These are phyloP conservation scores for Zoroaster sp. DNA, from an alignment of 53 echinoderm and acorn worm species.

Conservation along the genomic window DNA sequence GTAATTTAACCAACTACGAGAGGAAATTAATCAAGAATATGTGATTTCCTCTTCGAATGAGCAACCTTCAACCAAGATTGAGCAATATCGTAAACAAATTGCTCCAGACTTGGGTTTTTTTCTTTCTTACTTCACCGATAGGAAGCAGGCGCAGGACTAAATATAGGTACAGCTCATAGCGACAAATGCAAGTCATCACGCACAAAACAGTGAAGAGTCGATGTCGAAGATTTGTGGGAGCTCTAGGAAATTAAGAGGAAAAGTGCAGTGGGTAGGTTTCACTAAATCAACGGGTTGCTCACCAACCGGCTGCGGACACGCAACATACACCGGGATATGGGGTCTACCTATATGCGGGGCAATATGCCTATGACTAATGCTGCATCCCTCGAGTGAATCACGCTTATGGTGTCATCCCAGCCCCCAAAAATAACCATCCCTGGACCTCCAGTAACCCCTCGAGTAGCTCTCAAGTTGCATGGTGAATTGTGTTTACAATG, in stretches of 20 bases:
- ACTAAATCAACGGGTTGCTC: neutral
- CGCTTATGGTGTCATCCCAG: neutral
- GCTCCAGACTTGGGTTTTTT: neutral
- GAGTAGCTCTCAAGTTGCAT: no score
- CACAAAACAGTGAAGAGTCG: neutral
- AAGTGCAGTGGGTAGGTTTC: neutral
- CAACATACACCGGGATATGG: neutral
- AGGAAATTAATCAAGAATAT: neutral
- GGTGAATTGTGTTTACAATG: no score
- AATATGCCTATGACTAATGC: constrained; percentile 5
- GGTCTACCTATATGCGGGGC: neutral
- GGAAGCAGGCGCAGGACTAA: neutral
- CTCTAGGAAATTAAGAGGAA: neutral
- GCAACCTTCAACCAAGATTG: neutral
- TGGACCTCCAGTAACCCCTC: constrained; percentile 38
- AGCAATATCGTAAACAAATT: neutral
- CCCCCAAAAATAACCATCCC: constrained; percentile 1
- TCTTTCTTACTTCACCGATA: neutral
- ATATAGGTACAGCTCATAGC: neutral
- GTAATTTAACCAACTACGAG: neutral
- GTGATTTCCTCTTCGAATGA: neutral
- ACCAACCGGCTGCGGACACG: neutral
- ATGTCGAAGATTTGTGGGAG: neutral
- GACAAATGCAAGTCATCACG: neutral
- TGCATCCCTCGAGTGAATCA: constrained; percentile 28